Conservation (phyloP, 2,888 invertebrate species). For the Scaptomyza flava region DNA sequence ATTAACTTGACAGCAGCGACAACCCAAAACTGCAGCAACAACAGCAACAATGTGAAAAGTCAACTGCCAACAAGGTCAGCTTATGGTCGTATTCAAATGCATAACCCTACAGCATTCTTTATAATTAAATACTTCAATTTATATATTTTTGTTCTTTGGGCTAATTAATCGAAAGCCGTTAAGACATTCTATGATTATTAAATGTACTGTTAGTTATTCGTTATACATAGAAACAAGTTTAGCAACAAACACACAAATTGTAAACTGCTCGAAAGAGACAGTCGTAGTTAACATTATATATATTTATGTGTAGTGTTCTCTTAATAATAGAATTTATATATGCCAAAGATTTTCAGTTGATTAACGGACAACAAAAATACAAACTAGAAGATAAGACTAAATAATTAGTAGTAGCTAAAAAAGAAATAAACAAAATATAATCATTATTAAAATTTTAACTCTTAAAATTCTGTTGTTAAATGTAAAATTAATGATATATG, state of each 20-base stretch:
- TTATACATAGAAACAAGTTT: constrained; percentile 57
- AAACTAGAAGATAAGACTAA: background rate
- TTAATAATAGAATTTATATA: constrained; percentile 19
- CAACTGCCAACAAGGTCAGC: constrained; percentile 72
- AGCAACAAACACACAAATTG: constrained; percentile 48
- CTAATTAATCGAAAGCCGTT: constrained; percentile 42
- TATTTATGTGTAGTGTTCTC: constrained; percentile 41
- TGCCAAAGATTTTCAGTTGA: constrained; percentile 11
- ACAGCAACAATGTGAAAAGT: constrained; percentile 24
- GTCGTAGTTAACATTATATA: constrained; percentile 50
- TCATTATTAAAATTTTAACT: constrained; percentile 1
- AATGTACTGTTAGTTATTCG: constrained; percentile 49
- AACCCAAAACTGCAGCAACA: constrained; percentile 15
- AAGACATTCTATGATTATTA: constrained; percentile 55
- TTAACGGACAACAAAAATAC: background rate
- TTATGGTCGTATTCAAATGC: constrained; percentile 70
- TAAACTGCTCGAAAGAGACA: constrained; percentile 61
- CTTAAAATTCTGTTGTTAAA: constrained; percentile 5
- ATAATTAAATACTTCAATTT: constrained; percentile 27
- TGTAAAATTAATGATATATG: constrained; percentile 19
- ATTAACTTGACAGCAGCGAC: constrained; percentile 54
- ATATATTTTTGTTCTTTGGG: constrained; percentile 34
- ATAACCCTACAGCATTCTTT: constrained; percentile 58
- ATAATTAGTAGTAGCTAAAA: constrained; percentile 32
- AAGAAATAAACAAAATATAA: constrained; percentile 7